Percentiles rank a stretch among this genome's conserved stretches.
These are phyloP conservation scores for Ichneumoninae sp. DNA, from an alignment of 2,888 invertebrate species.

Conservation along the genomic window DNA sequence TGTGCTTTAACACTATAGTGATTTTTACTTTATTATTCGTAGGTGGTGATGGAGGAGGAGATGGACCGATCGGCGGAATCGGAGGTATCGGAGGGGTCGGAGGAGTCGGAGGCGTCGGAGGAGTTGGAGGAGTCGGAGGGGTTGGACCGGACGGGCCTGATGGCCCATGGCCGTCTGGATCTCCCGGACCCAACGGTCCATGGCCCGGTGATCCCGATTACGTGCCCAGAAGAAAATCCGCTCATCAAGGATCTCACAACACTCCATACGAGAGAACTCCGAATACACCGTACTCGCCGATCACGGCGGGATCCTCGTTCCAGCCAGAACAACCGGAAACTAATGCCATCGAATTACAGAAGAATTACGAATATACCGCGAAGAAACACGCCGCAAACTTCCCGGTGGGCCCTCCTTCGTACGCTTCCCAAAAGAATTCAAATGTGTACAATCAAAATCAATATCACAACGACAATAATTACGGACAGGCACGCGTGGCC, in stretches of 20 bases:
- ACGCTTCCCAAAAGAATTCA: slow-evolving; percentile 5
- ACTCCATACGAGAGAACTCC: background rate
- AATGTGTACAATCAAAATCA: slow-evolving; percentile 16
- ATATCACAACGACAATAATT: slow-evolving; percentile 29
- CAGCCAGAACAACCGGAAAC: slow-evolving; percentile 25
- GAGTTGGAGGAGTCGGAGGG: slow-evolving; percentile 68
- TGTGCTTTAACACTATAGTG: too few relatives aligned
- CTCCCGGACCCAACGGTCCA: slow-evolving; percentile 80
- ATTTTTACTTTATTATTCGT: too few relatives aligned
- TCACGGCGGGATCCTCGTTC: slow-evolving; percentile 49
- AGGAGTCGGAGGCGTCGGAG: slow-evolving; percentile 32
- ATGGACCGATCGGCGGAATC: slow-evolving; percentile 72
- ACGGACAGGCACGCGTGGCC: background rate
- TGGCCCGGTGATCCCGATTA: slow-evolving; percentile 82
- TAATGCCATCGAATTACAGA: background rate
- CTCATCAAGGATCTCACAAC: background rate
- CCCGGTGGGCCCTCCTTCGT: background rate
- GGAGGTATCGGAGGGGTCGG: slow-evolving; percentile 69
- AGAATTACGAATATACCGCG: slow-evolving; percentile 7
- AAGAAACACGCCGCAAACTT: background rate
- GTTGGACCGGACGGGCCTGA: slow-evolving; percentile 75
- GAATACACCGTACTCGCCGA: slow-evolving; percentile 50
- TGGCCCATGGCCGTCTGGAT: slow-evolving; percentile 79
- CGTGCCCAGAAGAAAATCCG: slow-evolving; percentile 58
- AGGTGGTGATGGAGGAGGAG: slow-evolving; percentile 63